Base-by-base conservation (phyloP, 2,797 vertebrate species). In the Enteromius viviparus region DNA sequence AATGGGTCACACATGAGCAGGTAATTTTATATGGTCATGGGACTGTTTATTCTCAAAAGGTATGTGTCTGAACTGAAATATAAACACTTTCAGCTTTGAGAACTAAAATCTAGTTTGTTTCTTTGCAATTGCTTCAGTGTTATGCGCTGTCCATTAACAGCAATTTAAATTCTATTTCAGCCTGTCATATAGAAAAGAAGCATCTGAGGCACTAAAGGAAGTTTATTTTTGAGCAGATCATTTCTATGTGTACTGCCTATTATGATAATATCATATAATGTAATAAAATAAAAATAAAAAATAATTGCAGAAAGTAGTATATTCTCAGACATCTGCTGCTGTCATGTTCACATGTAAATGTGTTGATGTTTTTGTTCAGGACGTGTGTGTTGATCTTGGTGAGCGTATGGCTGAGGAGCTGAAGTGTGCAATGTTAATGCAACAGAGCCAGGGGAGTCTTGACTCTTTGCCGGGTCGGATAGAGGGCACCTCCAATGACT, bases 1-100 rank as follows among this genome's bases (percentile, higher is more conserved):
- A 34, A 23, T 79, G 88, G 68, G 87, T 91, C 85, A 84, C 91
- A 4, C 82, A 89, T 23, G 89, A 91, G 0, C 83, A 93, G 95
- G 95, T 95, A 51, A 82, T 58, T 60, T 77, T 75, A 21, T 64
- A 26, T 2, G 32, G 40, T 58, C 11, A 29, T 69, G 12, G 3
- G 23, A 68, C 29, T 19, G 26, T 60, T 34, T 82, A 58, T 75
- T 53, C n/a, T 64, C 1, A 6, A 19, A 58, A 17, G n/a, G 5
- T 12, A 0, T 32, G 60, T 0, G 1, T 65, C 40, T 14, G 4
- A 74, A 81, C 14, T 53, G n/a, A 47, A 42, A 75, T 53, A 29
- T 3, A 8, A 74, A 58, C 1, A 19, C n/a, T 68, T 76, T 55
- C 55, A 29, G n/a, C 29, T 80, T 82, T 51, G 29, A 64, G 12